Evolutionary conservation across 2,797 vertebrate genomes (phyloP), one percentile per base, ranked within the genome.

Genomic region (Galagoides demidoff): DNA sequence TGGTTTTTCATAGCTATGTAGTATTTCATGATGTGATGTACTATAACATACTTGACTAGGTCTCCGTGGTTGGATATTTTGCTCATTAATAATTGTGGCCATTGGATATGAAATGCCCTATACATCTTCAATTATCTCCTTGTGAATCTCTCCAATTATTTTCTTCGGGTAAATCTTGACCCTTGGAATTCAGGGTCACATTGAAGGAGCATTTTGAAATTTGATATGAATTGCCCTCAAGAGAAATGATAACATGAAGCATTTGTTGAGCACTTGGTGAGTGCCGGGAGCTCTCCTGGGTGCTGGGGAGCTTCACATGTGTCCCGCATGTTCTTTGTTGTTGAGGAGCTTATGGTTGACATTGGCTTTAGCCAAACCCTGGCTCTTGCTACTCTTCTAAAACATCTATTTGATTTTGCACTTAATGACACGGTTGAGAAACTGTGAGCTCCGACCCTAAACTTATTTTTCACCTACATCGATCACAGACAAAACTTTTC

Each of bases 171-270:
- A 61, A 7, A 74, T 61, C 68, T 90, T 63, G 78, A 89, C 66
- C 63, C 43, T 74, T 96, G 68, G 37, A 92, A 82, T 93, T 87
- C 7, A 37, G 25, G 17, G 55, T 94, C 57, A 92, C 89, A 71
- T n/a, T 85, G 52, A 84, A 90, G 49, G 73, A 93, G 34, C 20
- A 93, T 90, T 93, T 96, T 93, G 27, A 79, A 94, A 90, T 85
- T 66, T 93, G 76, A 73, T 70, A 73, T 63, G 68, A 78, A 52
- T 57, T 88, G 19, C 7, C 70, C 34, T 91, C 70, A 39, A 70
- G 20, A 76, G 86, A 85, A 59, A 29, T 61, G 25, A 76, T 85
- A 66, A 13, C 16, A 34, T 95, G 34, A 77, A 95, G 57, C 55
- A 88, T 63, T 89, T 88, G 59, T 52, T 85, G 61, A 71, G 71